Percentiles rank a stretch among this genome's conserved stretches.
phyloP scores from a whole-genome alignment of 2,113 vertebrate genomes.

The Passer domesticus region DNA sequence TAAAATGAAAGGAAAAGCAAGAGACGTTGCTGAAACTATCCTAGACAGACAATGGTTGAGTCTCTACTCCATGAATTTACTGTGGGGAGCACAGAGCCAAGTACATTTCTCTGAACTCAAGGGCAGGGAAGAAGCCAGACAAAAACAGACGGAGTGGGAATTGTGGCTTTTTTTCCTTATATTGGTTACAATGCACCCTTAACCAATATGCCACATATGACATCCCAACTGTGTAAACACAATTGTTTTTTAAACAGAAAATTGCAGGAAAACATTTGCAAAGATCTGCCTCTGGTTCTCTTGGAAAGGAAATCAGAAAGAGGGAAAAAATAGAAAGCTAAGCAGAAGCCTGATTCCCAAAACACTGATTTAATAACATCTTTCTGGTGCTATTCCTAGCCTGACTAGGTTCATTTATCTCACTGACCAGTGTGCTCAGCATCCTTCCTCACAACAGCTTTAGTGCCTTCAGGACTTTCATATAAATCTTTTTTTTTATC shows the following conservation, averaged over 20 bases:
- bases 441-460: background rate
- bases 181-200: background rate
- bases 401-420: conserved; percentile 38
- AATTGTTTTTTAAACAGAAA: conserved; percentile 26
- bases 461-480: background rate
- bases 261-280: conserved; percentile 18
- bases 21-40: background rate
- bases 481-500: background rate
- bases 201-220: background rate
- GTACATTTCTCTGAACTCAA: background rate
- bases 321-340: background rate
- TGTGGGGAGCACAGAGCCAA: background rate
- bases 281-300: background rate
- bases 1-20: background rate
- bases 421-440: background rate
- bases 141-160: background rate
- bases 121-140: background rate
- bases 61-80: background rate
- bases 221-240: background rate
- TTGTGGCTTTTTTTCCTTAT: background rate
- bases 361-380: conserved; percentile 26
- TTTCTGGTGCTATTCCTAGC: background rate
- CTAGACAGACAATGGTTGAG: background rate
- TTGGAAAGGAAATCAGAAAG: background rate
- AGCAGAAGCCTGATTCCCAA: background rate